A percentile compares a stretch with the other conserved stretches of the same genome.
Conservation (phyloP, 2,113 vertebrate genomes). For the Verasper variegatus region DNA sequence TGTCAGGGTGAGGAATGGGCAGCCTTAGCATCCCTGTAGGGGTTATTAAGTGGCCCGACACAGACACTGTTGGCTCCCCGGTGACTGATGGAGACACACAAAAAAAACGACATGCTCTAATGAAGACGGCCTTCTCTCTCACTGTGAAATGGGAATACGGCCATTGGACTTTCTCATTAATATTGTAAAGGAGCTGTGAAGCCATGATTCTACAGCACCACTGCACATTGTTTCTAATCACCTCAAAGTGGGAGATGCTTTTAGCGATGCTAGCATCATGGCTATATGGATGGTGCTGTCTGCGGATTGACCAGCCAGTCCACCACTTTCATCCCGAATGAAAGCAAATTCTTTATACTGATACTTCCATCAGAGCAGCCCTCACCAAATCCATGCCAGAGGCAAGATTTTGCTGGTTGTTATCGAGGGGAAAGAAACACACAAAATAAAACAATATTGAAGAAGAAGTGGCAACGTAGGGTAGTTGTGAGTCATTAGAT, state of each 20-base stretch:
- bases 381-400: too few species aligned
- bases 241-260: neutral
- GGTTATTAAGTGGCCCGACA: slow-evolving; percentile 63
- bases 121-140: slow-evolving; percentile 44
- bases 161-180: slow-evolving; percentile 54
- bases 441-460: too few species aligned
- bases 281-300: neutral
- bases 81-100: slow-evolving; percentile 47
- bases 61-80: slow-evolving; percentile 30
- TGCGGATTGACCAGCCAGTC: too few species aligned
- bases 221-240: neutral
- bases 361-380: too few species aligned
- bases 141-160: slow-evolving; percentile 47
- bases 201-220: neutral
- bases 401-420: too few species aligned
- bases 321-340: too few species aligned
- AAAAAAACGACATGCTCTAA: slow-evolving; percentile 38
- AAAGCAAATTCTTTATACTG: too few species aligned
- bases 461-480: too few species aligned
- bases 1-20: slow-evolving; percentile 61
- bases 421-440: too few species aligned
- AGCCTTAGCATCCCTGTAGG: slow-evolving; percentile 40
- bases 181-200: slow-evolving; percentile 49
- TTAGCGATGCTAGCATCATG: neutral
- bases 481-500: too few species aligned